Percentiles rank a stretch among this genome's conserved stretches.
phyloP scores from a whole-genome alignment of 2,888 invertebrate genomes.

The Tubulanus polymorphus region DNA sequence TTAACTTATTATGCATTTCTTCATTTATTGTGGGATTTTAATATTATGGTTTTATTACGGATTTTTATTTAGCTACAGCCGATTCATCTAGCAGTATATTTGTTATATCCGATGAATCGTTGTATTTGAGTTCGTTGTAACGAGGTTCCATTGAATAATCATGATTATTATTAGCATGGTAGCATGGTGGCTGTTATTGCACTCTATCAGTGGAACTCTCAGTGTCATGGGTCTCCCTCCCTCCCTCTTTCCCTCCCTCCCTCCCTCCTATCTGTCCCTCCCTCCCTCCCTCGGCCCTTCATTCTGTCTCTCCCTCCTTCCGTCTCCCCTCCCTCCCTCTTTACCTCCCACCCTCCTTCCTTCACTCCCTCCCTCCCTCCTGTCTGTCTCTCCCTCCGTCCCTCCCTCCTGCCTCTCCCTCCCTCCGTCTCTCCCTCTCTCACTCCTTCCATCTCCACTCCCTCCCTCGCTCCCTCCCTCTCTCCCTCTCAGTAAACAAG shows the following conservation, averaged over 20 bases:
- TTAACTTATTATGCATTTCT: too few species aligned
- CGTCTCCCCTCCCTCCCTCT: background rate
- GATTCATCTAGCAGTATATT: background rate
- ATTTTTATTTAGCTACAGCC: background rate
- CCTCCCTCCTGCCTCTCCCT: background rate
- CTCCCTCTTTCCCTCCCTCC: slow-evolving; percentile 10
- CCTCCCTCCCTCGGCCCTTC: background rate
- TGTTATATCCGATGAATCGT: too few species aligned
- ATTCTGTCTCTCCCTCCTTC: background rate
- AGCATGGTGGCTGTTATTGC: background rate
- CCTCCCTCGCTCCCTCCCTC: too few species aligned
- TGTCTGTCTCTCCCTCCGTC: background rate
- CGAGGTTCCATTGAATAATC: too few species aligned
- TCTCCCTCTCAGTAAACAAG: too few species aligned
- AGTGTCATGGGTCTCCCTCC: slow-evolving; percentile 1
- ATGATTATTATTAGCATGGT: background rate
- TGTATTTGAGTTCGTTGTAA: too few species aligned
- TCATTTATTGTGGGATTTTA: too few species aligned
- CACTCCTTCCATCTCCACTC: background rate
- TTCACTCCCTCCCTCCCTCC: background rate
- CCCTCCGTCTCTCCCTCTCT: slow-evolving; percentile 1
- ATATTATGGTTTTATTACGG: background rate
- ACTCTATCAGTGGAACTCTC: background rate
- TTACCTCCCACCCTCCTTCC: slow-evolving; percentile 1
- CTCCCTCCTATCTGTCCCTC: slow-evolving; percentile 1